These are phyloP conservation scores for Babylonia areolata DNA, from an alignment of 1,140 invertebrate genomes.

Conservation along the genomic window DNA sequence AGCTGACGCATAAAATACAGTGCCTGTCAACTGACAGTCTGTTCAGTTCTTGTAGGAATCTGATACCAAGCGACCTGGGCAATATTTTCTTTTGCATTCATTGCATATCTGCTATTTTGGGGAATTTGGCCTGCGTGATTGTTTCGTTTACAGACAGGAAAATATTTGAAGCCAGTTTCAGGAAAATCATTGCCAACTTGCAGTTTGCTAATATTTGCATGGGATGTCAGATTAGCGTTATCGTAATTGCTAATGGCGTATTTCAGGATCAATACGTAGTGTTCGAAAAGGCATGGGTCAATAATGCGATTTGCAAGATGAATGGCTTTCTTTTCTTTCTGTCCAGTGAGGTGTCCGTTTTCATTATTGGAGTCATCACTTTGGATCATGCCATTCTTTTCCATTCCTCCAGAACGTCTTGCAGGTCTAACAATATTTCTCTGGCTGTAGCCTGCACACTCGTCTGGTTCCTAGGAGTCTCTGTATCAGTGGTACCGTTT, in stretches of 20 bases:
- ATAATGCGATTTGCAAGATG: neutral
- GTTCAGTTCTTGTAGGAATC: slow-evolving; percentile 44
- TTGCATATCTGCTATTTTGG: slow-evolving; percentile 41
- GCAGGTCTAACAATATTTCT: neutral
- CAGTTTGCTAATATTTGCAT: slow-evolving; percentile 37
- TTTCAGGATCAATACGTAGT: slow-evolving; percentile 52
- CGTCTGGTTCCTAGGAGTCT: neutral
- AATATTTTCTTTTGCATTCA: slow-evolving; percentile 47
- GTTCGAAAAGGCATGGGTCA: slow-evolving; percentile 23
- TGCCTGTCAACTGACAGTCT: neutral
- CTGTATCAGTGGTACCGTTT: slow-evolving; percentile 28
- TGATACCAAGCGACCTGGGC: slow-evolving; percentile 43
- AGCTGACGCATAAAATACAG: neutral
- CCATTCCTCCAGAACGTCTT: neutral
- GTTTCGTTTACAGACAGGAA: neutral
- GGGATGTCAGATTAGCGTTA: slow-evolving; percentile 33
- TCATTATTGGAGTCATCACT: slow-evolving; percentile 50
- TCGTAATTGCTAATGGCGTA: slow-evolving; percentile 11
- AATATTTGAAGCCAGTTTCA: neutral
- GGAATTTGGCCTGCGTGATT: slow-evolving; percentile 46
- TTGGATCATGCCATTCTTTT: slow-evolving; percentile 16
- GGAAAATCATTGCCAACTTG: slow-evolving; percentile 50
- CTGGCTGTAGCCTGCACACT: neutral
- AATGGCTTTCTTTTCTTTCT: slow-evolving; percentile 31
- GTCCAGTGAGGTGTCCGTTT: slow-evolving; percentile 40